phyloP scores from a whole-genome alignment of 1,140 invertebrate species.

The Berghia stephanieae region DNA sequence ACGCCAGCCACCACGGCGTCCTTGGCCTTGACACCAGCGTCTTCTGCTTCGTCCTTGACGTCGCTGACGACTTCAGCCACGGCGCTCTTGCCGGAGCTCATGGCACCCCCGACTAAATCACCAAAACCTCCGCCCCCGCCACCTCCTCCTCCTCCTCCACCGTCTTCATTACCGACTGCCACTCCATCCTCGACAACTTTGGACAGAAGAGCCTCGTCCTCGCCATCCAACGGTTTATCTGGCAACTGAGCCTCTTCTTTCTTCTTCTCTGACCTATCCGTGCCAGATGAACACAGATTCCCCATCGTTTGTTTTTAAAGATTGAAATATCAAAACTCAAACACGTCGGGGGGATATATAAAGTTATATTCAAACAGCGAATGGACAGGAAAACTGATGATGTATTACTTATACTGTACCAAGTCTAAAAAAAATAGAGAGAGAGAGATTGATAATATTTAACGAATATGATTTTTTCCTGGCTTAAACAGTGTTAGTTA shows the following conservation, averaged over 20 bases:
- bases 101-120: neutral
- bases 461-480: too few relatives aligned
- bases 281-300: constrained; percentile 21
- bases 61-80: neutral
- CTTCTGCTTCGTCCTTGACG: neutral
- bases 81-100: neutral
- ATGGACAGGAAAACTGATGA: too few relatives aligned
- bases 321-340: too few relatives aligned
- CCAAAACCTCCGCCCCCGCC: neutral
- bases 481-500: too few relatives aligned
- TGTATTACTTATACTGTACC: too few relatives aligned
- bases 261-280: constrained; percentile 8
- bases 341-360: too few relatives aligned
- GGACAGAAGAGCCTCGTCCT: constrained; percentile 14
- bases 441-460: too few relatives aligned
- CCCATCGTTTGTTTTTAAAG: constrained; percentile 10
- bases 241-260: neutral
- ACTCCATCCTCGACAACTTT: neutral
- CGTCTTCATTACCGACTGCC: neutral
- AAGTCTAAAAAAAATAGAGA: too few relatives aligned
- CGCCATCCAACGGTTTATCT: constrained; percentile 10
- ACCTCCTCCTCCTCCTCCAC: neutral
- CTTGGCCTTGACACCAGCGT: neutral
- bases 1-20: neutral
- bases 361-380: too few relatives aligned